Evolutionary conservation across 2,888 invertebrate species (phyloP).

Genomic region (Cryptocheilus praepositus): DNA sequence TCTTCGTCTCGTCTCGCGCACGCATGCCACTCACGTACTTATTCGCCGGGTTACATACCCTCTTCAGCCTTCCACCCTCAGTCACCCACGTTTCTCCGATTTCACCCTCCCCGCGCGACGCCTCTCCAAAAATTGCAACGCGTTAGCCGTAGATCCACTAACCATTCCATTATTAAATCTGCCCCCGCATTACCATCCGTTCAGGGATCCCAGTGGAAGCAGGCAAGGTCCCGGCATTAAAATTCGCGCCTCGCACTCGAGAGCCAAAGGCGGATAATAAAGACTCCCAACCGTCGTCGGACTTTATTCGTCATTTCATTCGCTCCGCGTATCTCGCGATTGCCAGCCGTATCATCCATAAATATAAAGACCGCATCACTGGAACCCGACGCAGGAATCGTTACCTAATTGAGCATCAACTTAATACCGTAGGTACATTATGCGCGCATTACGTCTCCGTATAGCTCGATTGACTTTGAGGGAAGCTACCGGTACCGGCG

Average conservation of each 20-base stretch:
- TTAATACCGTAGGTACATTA: too few relatives aligned
- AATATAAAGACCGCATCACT: too few relatives aligned
- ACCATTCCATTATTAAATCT: slow-evolving; percentile 74
- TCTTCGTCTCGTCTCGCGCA: slow-evolving; percentile 58
- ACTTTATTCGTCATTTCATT: too few relatives aligned
- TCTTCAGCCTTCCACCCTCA: slow-evolving; percentile 62
- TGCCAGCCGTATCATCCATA: too few relatives aligned
- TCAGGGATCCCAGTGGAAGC: slow-evolving; percentile 25
- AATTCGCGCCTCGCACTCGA: slow-evolving; percentile 49
- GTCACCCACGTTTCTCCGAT: slow-evolving; percentile 28
- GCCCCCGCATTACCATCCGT: slow-evolving; percentile 30
- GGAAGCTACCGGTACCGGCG: too few relatives aligned
- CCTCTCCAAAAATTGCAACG: slow-evolving; percentile 69
- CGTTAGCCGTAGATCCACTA: slow-evolving; percentile 71
- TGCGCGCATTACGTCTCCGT: too few relatives aligned
- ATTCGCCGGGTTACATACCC: slow-evolving; percentile 64
- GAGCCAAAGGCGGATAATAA: too few relatives aligned
- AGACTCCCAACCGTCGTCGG: too few relatives aligned
- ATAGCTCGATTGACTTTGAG: too few relatives aligned
- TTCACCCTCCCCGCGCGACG: slow-evolving; percentile 37
- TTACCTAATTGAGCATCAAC: too few relatives aligned
- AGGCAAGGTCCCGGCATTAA: slow-evolving; percentile 55
- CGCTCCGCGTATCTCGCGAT: too few relatives aligned
- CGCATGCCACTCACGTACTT: slow-evolving; percentile 73
- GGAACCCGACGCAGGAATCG: too few relatives aligned